phyloP scores from a whole-genome alignment of 1,140 invertebrate genomes.

The Dolichoris vasculosae region DNA sequence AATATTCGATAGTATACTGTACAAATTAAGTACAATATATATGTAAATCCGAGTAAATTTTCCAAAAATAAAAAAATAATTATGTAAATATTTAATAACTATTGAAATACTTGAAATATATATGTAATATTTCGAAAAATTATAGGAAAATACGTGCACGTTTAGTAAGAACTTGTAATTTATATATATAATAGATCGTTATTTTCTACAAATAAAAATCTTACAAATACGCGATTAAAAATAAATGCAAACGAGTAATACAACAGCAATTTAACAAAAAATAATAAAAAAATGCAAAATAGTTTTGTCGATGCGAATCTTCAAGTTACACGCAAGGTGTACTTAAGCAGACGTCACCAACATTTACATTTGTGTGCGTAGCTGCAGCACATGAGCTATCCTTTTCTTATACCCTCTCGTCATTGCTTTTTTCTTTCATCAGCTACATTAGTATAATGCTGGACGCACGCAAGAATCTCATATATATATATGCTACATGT shows the following conservation, averaged over 20 bases:
- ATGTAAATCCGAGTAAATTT: too few species aligned
- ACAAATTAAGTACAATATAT: too few species aligned
- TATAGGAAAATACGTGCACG: neutral
- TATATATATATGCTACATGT: neutral
- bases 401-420: slow-evolving; percentile 7
- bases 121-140: neutral
- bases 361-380: neutral
- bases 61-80: neutral
- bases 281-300: neutral
- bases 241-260: neutral
- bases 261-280: neutral
- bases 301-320: slow-evolving; percentile 13
- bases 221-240: neutral
- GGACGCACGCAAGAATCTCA: slow-evolving; percentile 60
- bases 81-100: neutral
- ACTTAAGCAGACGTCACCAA: neutral
- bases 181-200: neutral
- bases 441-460: slow-evolving; percentile 62
- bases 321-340: slow-evolving; percentile 17
- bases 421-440: neutral
- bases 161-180: neutral
- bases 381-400: slow-evolving; percentile 29
- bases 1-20: neutral
- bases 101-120: neutral
- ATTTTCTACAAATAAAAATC: neutral